A percentile compares a stretch with the other conserved stretches of the same genome.
Conservation (phyloP, 1,140 invertebrate species). For the Hycleus cichorii region DNA sequence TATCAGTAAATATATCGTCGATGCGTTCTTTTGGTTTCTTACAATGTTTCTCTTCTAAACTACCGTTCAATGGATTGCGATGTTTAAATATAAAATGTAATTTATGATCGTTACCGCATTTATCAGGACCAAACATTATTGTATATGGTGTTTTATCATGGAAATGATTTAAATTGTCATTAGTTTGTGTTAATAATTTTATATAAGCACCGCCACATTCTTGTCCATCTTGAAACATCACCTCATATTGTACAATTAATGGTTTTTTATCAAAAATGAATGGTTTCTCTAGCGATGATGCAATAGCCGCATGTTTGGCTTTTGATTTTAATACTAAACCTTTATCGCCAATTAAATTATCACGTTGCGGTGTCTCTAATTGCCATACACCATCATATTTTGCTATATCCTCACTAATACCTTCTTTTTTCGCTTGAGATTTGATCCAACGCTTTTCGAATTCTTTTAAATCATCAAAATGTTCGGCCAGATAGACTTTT, state of each 20-base stretch:
- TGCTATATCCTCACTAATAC: slow-evolving; percentile 80
- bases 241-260: slow-evolving; percentile 92
- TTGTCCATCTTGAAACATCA: slow-evolving; percentile 85
- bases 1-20: slow-evolving; percentile 89
- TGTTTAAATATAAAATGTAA: slow-evolving; percentile 97
- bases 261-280: slow-evolving; percentile 85
- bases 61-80: slow-evolving; percentile 87
- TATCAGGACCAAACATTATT: slow-evolving; percentile 99
- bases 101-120: slow-evolving; percentile 95
- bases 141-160: slow-evolving; percentile 95
- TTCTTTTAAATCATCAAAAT: slow-evolving; percentile 74
- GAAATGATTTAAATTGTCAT: slow-evolving; percentile 72
- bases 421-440: slow-evolving; percentile 92
- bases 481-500: slow-evolving; percentile 73
- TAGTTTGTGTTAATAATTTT: slow-evolving; percentile 70
- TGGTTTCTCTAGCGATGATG: slow-evolving; percentile 68
- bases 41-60: slow-evolving; percentile 83
- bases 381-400: slow-evolving; percentile 88
- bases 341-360: slow-evolving; percentile 72
- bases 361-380: slow-evolving; percentile 70
- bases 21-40: slow-evolving; percentile 80
- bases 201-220: slow-evolving; percentile 98
- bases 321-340: slow-evolving; percentile 90
- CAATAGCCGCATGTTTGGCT: slow-evolving; percentile 93
- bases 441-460: slow-evolving; percentile 78